phyloP scores from a whole-genome alignment of 2,797 vertebrate species.

The Liasis olivaceus region DNA sequence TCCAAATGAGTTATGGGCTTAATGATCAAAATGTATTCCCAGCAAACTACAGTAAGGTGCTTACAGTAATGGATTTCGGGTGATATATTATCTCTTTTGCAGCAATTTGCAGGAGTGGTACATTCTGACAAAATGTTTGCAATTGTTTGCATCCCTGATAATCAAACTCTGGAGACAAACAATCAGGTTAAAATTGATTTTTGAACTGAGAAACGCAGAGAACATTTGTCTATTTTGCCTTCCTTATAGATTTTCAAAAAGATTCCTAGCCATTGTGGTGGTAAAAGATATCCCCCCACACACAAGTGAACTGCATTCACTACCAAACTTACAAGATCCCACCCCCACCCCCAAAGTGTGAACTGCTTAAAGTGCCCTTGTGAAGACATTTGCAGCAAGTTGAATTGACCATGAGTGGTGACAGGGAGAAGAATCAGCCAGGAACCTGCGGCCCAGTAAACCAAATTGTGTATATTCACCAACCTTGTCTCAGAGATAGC shows the following conservation, averaged over 20 bases:
- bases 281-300: background rate
- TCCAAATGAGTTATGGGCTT: background rate
- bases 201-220: background rate
- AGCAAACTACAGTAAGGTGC: background rate
- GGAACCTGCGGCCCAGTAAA: background rate
- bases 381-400: background rate
- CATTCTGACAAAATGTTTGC: background rate
- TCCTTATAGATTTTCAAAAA: background rate
- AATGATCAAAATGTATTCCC: background rate
- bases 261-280: background rate
- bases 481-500: background rate
- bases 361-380: background rate
- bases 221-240: background rate
- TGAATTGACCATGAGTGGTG: background rate
- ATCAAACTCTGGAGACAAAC: background rate
- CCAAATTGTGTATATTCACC: background rate
- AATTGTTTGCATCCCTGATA: background rate
- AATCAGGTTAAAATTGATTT: background rate
- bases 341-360: background rate
- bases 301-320: background rate
- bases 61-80: accelerated
- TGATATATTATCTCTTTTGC: background rate
- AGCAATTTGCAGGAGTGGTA: background rate
- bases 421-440: background rate
- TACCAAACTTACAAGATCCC: background rate